Conservation (phyloP, 2,888 invertebrate genomes). For the Cyclophora albipunctata region DNA sequence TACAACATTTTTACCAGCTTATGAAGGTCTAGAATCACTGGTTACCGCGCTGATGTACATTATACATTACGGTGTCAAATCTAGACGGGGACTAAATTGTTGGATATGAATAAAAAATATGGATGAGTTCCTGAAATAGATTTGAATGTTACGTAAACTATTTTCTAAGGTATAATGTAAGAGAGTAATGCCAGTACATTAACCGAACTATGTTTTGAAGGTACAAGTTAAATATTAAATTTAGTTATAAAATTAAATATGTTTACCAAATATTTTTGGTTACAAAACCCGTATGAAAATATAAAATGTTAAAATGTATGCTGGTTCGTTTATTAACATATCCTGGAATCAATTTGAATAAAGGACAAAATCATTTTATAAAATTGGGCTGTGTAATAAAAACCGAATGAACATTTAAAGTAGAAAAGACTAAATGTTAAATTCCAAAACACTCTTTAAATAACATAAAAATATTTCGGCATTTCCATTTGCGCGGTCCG, state of each 20-base stretch:
- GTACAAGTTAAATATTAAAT: too few relatives aligned
- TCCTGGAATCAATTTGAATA: too few relatives aligned
- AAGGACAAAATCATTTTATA: neutral
- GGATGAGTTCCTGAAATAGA: neutral
- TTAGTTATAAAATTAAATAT: too few relatives aligned
- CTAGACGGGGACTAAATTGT: conserved; percentile 18
- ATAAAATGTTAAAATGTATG: too few relatives aligned
- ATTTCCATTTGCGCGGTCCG: conserved; percentile 7
- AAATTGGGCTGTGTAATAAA: conserved; percentile 4
- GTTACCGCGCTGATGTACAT: conserved; percentile 33
- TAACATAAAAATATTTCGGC: conserved; percentile 3
- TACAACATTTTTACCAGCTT: conserved; percentile 12
- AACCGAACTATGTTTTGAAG: too few relatives aligned
- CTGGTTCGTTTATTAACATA: too few relatives aligned
- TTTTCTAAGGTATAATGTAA: too few relatives aligned
- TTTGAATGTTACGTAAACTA: too few relatives aligned
- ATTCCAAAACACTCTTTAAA: conserved; percentile 4
- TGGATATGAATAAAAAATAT: neutral
- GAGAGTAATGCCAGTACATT: too few relatives aligned
- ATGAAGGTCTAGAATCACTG: conserved; percentile 21
- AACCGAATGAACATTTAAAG: neutral
- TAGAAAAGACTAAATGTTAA: conserved; percentile 5
- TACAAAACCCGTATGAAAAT: too few relatives aligned
- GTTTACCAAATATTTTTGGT: too few relatives aligned
- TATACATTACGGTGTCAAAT: conserved; percentile 24